Evolutionary conservation across 2,888 invertebrate genomes (phyloP).

Genomic region (Anoplius nigerrimus): DNA sequence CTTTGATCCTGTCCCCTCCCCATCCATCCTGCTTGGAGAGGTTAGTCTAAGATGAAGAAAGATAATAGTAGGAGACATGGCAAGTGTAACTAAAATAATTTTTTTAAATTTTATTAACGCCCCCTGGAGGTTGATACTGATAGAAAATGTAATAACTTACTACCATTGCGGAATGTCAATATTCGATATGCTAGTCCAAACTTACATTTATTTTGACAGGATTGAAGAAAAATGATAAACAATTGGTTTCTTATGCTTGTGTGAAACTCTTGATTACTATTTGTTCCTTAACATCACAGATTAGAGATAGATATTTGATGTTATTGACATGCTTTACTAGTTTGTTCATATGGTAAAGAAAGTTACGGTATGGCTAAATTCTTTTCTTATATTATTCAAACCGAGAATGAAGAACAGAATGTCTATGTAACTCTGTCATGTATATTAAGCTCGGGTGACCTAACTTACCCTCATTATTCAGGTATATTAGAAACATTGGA

Average conservation of each 20-base stretch:
- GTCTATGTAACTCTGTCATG: not conserved
- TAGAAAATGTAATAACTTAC: slow-evolving; percentile 60
- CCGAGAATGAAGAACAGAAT: not conserved
- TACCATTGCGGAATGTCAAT: slow-evolving; percentile 23
- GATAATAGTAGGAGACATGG: slow-evolving; percentile 46
- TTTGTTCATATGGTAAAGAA: not conserved
- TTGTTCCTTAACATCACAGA: not conserved
- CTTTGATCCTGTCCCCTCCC: slow-evolving; percentile 63
- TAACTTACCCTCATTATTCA: slow-evolving; percentile 23
- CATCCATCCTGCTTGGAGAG: slow-evolving; percentile 69
- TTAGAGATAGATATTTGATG: not conserved
- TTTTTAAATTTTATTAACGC: slow-evolving; percentile 46
- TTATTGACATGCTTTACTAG: not conserved
- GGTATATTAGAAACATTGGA: slow-evolving; percentile 32
- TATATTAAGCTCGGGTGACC: slow-evolving; percentile 30
- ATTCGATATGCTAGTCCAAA: slow-evolving; percentile 40
- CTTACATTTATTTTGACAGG: slow-evolving; percentile 6
- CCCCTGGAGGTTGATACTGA: slow-evolving; percentile 60
- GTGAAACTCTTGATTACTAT: not conserved
- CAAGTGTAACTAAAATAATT: slow-evolving; percentile 32
- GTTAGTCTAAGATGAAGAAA: slow-evolving; percentile 51
- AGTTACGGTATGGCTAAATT: not conserved
- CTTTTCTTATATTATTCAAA: not conserved
- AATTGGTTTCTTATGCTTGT: slow-evolving; percentile 2
- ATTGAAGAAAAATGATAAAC: not conserved